Conservation (phyloP, 92 coral and sea anemone genomes). For the Isaurus tuberculatus region DNA sequence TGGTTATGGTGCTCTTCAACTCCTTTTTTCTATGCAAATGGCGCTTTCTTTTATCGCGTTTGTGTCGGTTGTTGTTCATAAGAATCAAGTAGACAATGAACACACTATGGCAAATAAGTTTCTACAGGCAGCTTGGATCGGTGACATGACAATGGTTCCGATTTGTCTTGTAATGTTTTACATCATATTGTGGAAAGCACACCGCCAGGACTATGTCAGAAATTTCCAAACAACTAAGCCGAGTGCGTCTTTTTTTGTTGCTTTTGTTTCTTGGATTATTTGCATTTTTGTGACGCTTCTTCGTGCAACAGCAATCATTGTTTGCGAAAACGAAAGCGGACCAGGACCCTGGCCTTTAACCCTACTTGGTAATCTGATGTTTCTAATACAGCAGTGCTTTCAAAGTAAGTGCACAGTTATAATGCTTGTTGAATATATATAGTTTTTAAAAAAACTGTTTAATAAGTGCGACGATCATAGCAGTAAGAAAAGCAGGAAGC, state of each 20-base stretch:
- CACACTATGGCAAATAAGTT: not conserved
- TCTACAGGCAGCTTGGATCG: not conserved
- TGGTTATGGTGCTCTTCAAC: constrained; percentile 15
- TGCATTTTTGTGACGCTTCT: constrained; percentile 34
- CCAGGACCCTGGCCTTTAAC: constrained; percentile 22
- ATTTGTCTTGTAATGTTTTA: constrained; percentile 17
- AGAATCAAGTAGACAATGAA: not conserved
- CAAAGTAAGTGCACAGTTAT: constrained; percentile 16
- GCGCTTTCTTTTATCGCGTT: constrained; percentile 9
- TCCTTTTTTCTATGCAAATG: constrained; percentile 6
- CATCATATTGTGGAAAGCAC: constrained; percentile 43
- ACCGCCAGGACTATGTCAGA: constrained; percentile 43
- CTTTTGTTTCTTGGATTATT: constrained; percentile 61
- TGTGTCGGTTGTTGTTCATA: constrained; percentile 22
- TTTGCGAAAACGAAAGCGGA: constrained; percentile 9
- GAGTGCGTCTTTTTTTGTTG: constrained; percentile 57
- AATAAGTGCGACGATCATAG: not conserved
- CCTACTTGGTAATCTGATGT: not conserved
- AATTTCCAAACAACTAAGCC: constrained; percentile 37
- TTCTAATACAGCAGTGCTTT: constrained; percentile 12
- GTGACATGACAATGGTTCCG: constrained; percentile 13
- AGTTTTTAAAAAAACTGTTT: not conserved
- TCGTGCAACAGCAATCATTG: constrained; percentile 20
- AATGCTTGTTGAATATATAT: not conserved
- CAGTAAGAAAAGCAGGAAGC: too few species aligned